Percentiles rank a stretch among this genome's conserved stretches.
Evolutionary conservation across 2,113 vertebrate genomes (phyloP).

Genomic region (Lonchura striata): DNA sequence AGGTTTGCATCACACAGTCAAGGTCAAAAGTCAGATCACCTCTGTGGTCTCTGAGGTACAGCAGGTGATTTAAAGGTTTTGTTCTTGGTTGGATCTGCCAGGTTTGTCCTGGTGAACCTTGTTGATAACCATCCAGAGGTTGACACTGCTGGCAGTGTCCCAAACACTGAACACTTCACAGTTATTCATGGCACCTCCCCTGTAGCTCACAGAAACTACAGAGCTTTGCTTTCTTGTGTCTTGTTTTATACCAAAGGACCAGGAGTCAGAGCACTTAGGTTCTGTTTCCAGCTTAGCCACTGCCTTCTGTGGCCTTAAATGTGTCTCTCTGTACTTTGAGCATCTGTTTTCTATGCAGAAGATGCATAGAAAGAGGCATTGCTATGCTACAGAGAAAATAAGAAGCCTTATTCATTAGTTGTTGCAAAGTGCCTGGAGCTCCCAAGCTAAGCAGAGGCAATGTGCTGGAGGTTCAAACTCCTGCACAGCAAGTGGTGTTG

Average conservation of each 20-base stretch:
- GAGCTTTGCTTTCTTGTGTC: neutral
- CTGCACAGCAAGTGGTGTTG: neutral
- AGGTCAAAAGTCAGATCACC: neutral
- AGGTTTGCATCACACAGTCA: neutral
- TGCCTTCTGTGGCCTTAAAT: neutral
- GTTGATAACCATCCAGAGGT: neutral
- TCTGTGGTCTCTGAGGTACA: neutral
- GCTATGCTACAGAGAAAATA: neutral
- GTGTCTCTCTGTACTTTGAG: neutral
- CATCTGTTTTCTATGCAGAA: neutral
- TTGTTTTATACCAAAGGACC: neutral
- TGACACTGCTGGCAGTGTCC: neutral
- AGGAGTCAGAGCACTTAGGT: neutral
- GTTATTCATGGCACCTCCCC: neutral
- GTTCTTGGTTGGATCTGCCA: neutral
- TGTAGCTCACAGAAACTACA: neutral
- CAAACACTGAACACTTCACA: neutral
- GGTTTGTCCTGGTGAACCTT: neutral
- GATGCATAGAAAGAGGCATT: neutral
- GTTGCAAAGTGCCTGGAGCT: neutral
- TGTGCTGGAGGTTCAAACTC: neutral
- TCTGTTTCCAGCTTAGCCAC: neutral
- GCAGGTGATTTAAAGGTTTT: neutral
- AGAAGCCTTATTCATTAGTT: neutral
- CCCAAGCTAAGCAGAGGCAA: neutral